phyloP scores from a whole-genome alignment of 2,797 vertebrate genomes.

The Sternarchorhynchus goeldii region DNA sequence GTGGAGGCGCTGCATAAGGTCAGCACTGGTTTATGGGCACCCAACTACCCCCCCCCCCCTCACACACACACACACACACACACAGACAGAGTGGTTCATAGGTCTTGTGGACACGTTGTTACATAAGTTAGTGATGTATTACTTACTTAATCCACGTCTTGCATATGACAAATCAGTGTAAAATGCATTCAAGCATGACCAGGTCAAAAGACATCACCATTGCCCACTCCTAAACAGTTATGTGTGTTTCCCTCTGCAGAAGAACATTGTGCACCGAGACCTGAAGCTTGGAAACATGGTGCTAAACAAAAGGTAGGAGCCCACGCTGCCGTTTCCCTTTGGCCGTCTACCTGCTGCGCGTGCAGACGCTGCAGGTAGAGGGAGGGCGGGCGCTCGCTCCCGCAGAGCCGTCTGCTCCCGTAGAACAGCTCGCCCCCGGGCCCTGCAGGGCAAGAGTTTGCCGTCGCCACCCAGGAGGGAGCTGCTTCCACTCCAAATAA shows the following conservation, averaged over 20 bases:
- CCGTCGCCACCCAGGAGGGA: constrained; percentile 48
- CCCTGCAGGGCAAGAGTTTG: constrained; percentile 52
- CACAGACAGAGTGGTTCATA: too few species aligned
- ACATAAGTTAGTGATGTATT: too few species aligned
- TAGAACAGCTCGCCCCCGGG: constrained; percentile 32
- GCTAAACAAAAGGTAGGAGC: constrained; percentile 96
- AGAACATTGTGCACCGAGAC: constrained; percentile 99
- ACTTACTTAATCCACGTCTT: too few species aligned
- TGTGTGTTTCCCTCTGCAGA: constrained; percentile 75
- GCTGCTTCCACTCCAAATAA: constrained; percentile 51
- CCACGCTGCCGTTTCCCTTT: neutral
- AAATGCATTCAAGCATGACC: neutral
- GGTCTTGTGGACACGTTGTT: too few species aligned
- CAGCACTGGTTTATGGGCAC: constrained; percentile 17
- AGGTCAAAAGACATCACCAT: neutral
- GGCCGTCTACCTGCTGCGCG: constrained; percentile 21
- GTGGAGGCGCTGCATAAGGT: constrained; percentile 99
- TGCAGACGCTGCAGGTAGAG: constrained; percentile 10
- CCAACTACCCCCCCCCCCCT: too few species aligned
- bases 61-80: too few species aligned
- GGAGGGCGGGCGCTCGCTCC: constrained; percentile 9
- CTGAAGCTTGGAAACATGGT: constrained; percentile 99
- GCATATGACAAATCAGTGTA: neutral
- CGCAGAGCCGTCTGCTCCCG: constrained; percentile 34
- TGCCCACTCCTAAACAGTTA: constrained; percentile 16